These are phyloP conservation scores for Tragulus kanchil DNA, from an alignment of 2,113 vertebrate species.

Conservation along the genomic window DNA sequence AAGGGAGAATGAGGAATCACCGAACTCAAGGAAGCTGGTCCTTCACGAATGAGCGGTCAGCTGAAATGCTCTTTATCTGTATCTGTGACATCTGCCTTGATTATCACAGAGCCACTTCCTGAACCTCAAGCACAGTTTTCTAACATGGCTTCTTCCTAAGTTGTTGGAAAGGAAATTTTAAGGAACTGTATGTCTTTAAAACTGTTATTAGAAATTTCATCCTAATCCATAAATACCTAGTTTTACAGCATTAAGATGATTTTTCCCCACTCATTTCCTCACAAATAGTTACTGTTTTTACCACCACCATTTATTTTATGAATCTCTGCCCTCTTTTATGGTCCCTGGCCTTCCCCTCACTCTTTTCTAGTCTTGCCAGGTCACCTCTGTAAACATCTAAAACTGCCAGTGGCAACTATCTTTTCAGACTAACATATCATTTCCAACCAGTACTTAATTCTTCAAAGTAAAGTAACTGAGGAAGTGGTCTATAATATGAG, in stretches of 20 bases:
- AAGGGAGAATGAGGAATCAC: neutral
- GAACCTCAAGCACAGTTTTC: neutral
- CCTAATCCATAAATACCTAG: neutral
- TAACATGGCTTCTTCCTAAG: neutral
- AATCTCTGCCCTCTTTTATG: constrained; percentile 24
- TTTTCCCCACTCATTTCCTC: neutral
- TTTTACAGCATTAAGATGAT: neutral
- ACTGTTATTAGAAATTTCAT: constrained; percentile 13
- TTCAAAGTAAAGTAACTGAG: constrained; percentile 46
- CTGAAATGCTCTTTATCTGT: neutral
- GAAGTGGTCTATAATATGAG: neutral
- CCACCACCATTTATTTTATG: constrained; percentile 34
- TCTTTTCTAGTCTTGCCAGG: neutral
- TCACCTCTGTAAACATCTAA: constrained; percentile 22
- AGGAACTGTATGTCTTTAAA: constrained; percentile 2
- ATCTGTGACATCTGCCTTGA: neutral
- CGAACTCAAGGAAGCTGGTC: neutral
- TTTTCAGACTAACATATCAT: constrained; percentile 40
- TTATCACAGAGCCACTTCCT: neutral
- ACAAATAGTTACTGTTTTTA: constrained; percentile 37
- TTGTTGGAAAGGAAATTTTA: constrained; percentile 22
- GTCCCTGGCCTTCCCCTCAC: neutral
- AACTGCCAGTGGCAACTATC: neutral
- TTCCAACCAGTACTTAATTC: neutral
- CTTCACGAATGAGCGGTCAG: neutral